Conservation (phyloP, 2,888 invertebrate species). For the Andrena bucephala region DNA sequence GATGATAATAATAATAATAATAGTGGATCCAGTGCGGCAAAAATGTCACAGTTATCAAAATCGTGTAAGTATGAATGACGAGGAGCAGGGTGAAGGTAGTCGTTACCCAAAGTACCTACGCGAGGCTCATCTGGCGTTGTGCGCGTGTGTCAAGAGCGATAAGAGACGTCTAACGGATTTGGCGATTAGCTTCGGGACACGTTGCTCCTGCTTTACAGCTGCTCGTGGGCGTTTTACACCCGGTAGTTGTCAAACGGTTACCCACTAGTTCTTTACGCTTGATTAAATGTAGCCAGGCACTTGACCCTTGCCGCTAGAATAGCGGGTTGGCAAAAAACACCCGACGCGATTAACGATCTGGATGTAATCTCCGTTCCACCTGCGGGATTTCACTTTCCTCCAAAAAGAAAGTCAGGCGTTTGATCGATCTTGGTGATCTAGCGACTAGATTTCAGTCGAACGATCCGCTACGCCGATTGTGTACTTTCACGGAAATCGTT, state of each 20-base stretch:
- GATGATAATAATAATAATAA: too few species aligned
- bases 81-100: slow-evolving; percentile 36
- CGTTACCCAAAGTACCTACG: slow-evolving; percentile 31
- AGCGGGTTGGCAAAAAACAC: slow-evolving; percentile 1
- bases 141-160: slow-evolving; percentile 42
- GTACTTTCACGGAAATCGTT: too few species aligned
- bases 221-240: slow-evolving; percentile 70
- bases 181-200: slow-evolving; percentile 65
- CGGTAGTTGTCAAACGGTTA: slow-evolving; percentile 64
- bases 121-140: slow-evolving; percentile 18
- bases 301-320: slow-evolving; percentile 47
- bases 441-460: not conserved
- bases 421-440: not conserved
- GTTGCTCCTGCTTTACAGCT: slow-evolving; percentile 64
- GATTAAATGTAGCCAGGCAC: slow-evolving; percentile 58
- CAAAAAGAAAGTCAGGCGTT: not conserved
- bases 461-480: not conserved
- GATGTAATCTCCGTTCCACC: slow-evolving; percentile 12
- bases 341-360: slow-evolving; percentile 18
- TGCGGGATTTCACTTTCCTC: slow-evolving; percentile 11
- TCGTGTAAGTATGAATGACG: slow-evolving; percentile 33
- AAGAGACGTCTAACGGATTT: slow-evolving; percentile 68
- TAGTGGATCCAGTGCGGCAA: too few species aligned
- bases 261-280: slow-evolving; percentile 57
- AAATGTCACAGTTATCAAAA: not conserved